Percentiles rank a stretch among this genome's conserved stretches.
Evolutionary conservation across 2,888 invertebrate species (phyloP).

Genomic region (Dasysyrphus albostriatus): DNA sequence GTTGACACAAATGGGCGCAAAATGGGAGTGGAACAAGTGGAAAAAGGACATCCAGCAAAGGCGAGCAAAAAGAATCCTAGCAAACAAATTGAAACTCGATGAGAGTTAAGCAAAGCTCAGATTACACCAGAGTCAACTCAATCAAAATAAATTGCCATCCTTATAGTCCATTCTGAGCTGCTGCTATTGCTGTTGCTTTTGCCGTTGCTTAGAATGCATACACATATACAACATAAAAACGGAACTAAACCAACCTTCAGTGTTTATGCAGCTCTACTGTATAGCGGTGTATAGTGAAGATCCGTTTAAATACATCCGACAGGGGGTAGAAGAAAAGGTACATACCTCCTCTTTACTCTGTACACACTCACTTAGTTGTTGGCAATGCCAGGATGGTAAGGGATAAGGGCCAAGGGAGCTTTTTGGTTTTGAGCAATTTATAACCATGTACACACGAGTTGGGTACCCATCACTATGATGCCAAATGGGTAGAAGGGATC

Average conservation of each 20-base stretch:
- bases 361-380: slow-evolving; percentile 51
- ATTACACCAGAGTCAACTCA: slow-evolving; percentile 76
- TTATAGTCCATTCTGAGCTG: slow-evolving; percentile 40
- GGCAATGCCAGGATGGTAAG: slow-evolving; percentile 20
- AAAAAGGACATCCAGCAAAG: slow-evolving; percentile 31
- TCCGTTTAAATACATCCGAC: slow-evolving; percentile 59
- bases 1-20: slow-evolving; percentile 56
- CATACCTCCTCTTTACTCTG: slow-evolving; percentile 12
- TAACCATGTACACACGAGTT: slow-evolving; percentile 50
- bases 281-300: slow-evolving; percentile 47
- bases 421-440: slow-evolving; percentile 67
- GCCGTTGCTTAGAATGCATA: not conserved
- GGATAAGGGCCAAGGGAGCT: not conserved
- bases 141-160: slow-evolving; percentile 76
- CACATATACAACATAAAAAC: slow-evolving; percentile 4
- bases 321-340: not conserved
- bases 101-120: slow-evolving; percentile 76
- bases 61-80: slow-evolving; percentile 43
- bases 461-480: not conserved
- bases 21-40: slow-evolving; percentile 13
- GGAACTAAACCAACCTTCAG: not conserved
- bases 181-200: not conserved
- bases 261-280: slow-evolving; percentile 22
- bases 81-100: slow-evolving; percentile 76
- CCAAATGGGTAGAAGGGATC: slow-evolving; percentile 37